Conservation (phyloP, 2,797 vertebrate genomes). For the Xerus rutilus region DNA sequence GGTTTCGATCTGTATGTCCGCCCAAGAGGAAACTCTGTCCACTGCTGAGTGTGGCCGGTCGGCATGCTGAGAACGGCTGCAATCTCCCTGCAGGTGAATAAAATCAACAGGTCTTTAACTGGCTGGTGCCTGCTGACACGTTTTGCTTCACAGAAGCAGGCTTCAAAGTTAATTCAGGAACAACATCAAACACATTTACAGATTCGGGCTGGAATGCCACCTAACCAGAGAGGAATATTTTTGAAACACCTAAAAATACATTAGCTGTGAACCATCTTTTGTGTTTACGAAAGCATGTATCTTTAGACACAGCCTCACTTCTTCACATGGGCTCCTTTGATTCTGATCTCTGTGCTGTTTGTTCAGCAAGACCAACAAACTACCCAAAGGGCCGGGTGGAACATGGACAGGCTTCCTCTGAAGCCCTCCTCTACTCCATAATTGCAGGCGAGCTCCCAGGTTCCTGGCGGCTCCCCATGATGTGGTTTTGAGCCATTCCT, state of each 20-base stretch:
- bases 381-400: slow-evolving; percentile 4
- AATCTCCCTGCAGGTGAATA: neutral
- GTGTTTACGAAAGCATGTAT: slow-evolving; percentile 2
- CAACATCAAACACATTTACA: slow-evolving; percentile 11
- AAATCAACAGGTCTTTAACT: too few relatives aligned
- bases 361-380: slow-evolving; percentile 33
- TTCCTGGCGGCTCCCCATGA: neutral
- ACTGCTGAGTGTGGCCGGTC: rapidly evolving
- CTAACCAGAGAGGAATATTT: slow-evolving; percentile 48
- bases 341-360: slow-evolving; percentile 33
- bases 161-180: slow-evolving; percentile 59
- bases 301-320: slow-evolving; percentile 41
- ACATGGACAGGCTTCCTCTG: neutral
- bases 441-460: slow-evolving; percentile 54
- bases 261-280: neutral
- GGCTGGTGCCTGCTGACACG: neutral
- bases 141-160: rapidly evolving
- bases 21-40: neutral
- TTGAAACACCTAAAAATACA: slow-evolving; percentile 62
- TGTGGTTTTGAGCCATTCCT: slow-evolving; percentile 73
- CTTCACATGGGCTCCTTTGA: slow-evolving; percentile 26
- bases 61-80: rapidly evolving
- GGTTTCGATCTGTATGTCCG: neutral
- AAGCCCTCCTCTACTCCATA: slow-evolving; percentile 8
- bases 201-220: slow-evolving; percentile 37